Evolutionary conservation across 1,140 invertebrate species (phyloP).

Genomic region (Drosophila ironensis): DNA sequence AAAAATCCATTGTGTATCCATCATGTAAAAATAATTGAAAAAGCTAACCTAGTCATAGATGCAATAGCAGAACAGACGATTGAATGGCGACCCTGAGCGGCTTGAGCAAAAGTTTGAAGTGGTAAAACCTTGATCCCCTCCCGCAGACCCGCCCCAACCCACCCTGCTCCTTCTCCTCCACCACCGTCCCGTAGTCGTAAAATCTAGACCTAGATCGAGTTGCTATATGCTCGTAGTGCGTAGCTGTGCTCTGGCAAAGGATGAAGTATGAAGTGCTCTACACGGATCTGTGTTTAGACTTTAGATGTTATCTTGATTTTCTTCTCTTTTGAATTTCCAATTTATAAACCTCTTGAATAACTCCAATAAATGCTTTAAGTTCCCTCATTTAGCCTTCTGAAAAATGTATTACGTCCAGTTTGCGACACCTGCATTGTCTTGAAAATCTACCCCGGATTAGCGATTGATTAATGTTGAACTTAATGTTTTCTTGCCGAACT

Average conservation of each 20-base stretch:
- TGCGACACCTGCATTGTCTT: too few relatives aligned
- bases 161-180: not conserved
- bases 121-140: slow-evolving; percentile 15
- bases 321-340: too few relatives aligned
- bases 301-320: too few relatives aligned
- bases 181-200: slow-evolving; percentile 5
- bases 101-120: slow-evolving; percentile 41
- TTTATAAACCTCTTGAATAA: too few relatives aligned
- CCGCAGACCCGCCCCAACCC: not conserved
- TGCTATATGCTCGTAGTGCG: slow-evolving; percentile 24
- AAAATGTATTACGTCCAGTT: too few relatives aligned
- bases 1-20: too few relatives aligned
- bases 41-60: slow-evolving; percentile 21
- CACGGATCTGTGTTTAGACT: too few relatives aligned
- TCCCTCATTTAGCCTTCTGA: too few relatives aligned
- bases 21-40: not conserved
- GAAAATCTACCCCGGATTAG: not conserved
- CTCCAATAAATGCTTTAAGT: too few relatives aligned
- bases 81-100: slow-evolving; percentile 47
- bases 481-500: slow-evolving; percentile 4
- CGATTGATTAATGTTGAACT: not conserved
- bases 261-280: too few relatives aligned
- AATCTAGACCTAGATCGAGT: slow-evolving; percentile 35
- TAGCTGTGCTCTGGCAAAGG: slow-evolving; percentile 6
- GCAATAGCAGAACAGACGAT: slow-evolving; percentile 47